These are phyloP conservation scores for Megalopta genalis DNA, from an alignment of 1,140 invertebrate genomes.

Conservation along the genomic window DNA sequence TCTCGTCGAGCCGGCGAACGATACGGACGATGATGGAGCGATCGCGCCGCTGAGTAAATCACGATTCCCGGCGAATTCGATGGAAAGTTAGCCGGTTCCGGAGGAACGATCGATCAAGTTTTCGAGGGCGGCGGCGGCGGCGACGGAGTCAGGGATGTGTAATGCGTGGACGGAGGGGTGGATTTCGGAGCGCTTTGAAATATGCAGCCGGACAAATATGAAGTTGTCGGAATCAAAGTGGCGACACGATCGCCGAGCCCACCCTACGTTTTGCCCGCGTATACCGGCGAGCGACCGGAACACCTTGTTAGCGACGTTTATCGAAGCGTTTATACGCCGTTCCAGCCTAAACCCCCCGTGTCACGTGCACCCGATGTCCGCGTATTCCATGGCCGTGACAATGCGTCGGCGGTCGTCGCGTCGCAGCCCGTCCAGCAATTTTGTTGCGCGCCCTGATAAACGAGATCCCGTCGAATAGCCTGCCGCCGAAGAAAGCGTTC, in stretches of 20 bases:
- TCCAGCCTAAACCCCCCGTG: slow-evolving; percentile 18
- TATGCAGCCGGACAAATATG: slow-evolving; percentile 29
- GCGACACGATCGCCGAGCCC: not conserved
- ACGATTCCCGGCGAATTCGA: slow-evolving; percentile 1
- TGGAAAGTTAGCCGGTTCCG: slow-evolving; percentile 20
- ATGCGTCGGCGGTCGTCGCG: not conserved
- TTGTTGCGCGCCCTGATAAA: not conserved
- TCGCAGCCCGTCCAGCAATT: slow-evolving; percentile 9
- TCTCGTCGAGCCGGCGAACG: not conserved
- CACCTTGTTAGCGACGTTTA: slow-evolving; percentile 34
- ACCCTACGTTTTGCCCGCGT: not conserved
- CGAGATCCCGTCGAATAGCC: not conserved
- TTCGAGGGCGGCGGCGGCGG: not conserved
- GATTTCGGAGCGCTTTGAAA: slow-evolving; percentile 1
- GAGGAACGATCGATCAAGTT: slow-evolving; percentile 21
- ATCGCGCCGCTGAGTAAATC: slow-evolving; percentile 26
- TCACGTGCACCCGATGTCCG: slow-evolving; percentile 5
- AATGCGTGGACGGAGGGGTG: not conserved
- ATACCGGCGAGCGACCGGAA: not conserved
- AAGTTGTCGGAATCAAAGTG: slow-evolving; percentile 21
- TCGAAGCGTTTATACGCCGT: slow-evolving; percentile 13
- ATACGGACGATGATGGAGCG: slow-evolving; percentile 35
- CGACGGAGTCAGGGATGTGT: not conserved
- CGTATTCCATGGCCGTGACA: slow-evolving; percentile 28
- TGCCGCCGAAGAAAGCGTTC: too few species aligned